phyloP scores from a whole-genome alignment of 2,888 invertebrate species.

The Hylaea fasciaria region DNA sequence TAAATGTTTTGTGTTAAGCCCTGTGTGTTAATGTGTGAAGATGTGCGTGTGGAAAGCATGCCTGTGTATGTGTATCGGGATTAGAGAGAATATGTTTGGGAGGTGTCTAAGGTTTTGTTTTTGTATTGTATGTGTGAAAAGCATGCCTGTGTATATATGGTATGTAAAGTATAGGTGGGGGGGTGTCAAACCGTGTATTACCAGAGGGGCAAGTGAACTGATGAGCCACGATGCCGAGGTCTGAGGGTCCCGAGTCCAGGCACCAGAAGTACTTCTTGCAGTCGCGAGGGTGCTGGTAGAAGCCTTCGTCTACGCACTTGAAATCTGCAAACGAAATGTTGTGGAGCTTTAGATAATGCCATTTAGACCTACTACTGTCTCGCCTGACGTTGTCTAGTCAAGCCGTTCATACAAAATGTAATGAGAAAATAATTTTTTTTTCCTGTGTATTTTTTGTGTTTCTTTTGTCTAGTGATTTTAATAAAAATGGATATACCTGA shows the following conservation, averaged over 20 bases:
- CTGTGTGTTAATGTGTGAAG: no score
- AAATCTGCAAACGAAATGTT: slow-evolving; percentile 86
- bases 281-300: slow-evolving; percentile 95
- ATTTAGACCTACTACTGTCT: background rate
- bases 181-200: slow-evolving; percentile 63
- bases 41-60: no score
- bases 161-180: no score
- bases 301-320: slow-evolving; percentile 96
- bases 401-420: no score
- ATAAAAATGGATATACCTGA: no score
- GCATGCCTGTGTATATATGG: no score
- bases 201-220: slow-evolving; percentile 97
- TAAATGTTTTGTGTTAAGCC: no score
- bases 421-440: no score
- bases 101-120: background rate
- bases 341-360: background rate
- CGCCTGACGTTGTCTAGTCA: no score
- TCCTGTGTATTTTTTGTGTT: no score
- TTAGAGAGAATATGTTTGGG: background rate
- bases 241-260: slow-evolving; percentile 94
- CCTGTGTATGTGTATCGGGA: background rate
- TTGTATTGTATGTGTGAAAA: no score
- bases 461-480: no score
- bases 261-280: slow-evolving; percentile 99
- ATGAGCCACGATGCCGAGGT: slow-evolving; percentile 95